Conservation (phyloP, 92 coral and sea anemone species). For the Micromussa lordhowensis region DNA sequence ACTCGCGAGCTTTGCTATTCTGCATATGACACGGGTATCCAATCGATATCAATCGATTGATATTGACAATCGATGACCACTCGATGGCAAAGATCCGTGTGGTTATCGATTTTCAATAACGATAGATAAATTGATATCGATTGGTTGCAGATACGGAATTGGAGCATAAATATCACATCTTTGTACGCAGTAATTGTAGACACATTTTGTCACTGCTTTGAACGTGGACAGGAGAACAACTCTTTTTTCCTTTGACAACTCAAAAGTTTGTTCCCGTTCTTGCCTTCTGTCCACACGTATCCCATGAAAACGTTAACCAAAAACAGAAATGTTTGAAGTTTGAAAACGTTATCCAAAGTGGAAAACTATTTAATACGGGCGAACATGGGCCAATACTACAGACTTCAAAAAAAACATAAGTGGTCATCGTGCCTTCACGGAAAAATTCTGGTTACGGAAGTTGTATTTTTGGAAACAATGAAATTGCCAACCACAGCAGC, state of each 20-base stretch:
- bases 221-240: not conserved
- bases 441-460: not conserved
- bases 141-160: not conserved
- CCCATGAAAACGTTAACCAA: not conserved
- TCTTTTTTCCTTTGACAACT: not conserved
- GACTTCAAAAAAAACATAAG: no score
- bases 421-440: no score
- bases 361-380: no score
- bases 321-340: no score
- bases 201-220: not conserved
- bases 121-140: not conserved
- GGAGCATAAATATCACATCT: not conserved
- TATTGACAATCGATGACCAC: no score
- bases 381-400: no score
- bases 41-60: no score
- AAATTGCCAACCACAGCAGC: slow-evolving; percentile 38
- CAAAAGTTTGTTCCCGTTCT: not conserved
- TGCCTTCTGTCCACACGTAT: not conserved
- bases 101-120: not conserved
- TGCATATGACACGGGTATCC: no score
- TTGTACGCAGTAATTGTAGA: slow-evolving; percentile 6
- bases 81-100: no score
- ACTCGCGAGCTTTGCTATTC: no score
- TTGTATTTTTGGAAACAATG: slow-evolving; percentile 28
- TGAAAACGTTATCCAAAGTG: no score